A percentile compares a stretch with the other conserved stretches of the same genome.
phyloP scores from a whole-genome alignment of 2,797 vertebrate species.

The Novumbra hubbsi region DNA sequence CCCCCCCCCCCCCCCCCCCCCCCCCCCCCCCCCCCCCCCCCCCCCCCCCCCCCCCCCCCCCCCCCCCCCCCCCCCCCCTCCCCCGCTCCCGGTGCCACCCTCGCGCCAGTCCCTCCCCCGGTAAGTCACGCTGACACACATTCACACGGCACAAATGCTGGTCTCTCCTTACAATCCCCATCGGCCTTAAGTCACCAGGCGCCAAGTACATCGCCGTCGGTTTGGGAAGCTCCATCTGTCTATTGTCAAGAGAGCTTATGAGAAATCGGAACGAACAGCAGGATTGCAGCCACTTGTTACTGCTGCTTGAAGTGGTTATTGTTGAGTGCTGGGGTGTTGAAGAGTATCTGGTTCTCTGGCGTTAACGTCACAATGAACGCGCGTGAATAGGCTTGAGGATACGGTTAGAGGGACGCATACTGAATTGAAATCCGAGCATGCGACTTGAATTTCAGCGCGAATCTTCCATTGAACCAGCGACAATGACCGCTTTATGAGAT shows the following conservation, averaged over 20 bases:
- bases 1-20: neutral
- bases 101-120: neutral
- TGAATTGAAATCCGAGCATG: neutral
- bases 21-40: constrained; percentile 5
- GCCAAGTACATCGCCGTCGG: constrained; percentile 30
- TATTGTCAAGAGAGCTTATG: constrained; percentile 38
- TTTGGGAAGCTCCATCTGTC: constrained; percentile 39
- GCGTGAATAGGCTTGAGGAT: constrained; percentile 4
- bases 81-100: no score
- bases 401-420: constrained; percentile 11
- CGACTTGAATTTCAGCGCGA: neutral
- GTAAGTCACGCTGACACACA: constrained; percentile 25
- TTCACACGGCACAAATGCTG: constrained; percentile 40
- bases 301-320: constrained; percentile 31
- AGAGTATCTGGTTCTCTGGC: constrained; percentile 16
- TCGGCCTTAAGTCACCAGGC: constrained; percentile 34
- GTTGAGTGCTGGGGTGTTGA: constrained; percentile 30
- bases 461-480: neutral
- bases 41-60: constrained; percentile 20
- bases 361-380: constrained; percentile 16
- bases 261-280: constrained; percentile 41
- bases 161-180: constrained; percentile 27
- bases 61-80: constrained; percentile 21
- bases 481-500: neutral
- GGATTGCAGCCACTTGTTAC: constrained; percentile 41